Conservation (phyloP, 1,140 invertebrate species). For the Pogonomyrmex barbatus region DNA sequence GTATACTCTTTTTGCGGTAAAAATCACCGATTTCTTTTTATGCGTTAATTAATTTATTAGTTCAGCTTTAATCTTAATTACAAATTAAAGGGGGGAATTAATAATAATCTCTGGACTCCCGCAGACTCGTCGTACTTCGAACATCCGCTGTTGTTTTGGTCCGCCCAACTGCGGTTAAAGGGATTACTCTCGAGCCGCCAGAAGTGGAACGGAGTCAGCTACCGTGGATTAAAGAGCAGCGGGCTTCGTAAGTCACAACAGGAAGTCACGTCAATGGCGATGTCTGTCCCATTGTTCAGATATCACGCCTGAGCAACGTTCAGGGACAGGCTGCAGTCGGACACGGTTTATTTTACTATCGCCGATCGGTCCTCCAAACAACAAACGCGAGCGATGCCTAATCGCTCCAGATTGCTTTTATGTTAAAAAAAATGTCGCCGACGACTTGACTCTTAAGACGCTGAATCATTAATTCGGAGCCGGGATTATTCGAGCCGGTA, state of each 20-base stretch:
- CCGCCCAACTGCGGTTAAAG: constrained; percentile 6
- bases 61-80: neutral
- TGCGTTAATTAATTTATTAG: neutral
- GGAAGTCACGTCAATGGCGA: constrained; percentile 70
- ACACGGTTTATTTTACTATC: constrained; percentile 63
- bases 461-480: constrained; percentile 15
- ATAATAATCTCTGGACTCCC: neutral
- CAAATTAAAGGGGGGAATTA: neutral
- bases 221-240: constrained; percentile 59
- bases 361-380: neutral
- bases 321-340: constrained; percentile 48
- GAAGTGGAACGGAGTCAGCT: constrained; percentile 49
- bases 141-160: neutral
- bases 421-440: neutral
- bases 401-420: constrained; percentile 31
- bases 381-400: neutral
- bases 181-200: constrained; percentile 15
- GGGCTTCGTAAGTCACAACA: constrained; percentile 56
- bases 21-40: neutral
- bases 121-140: neutral
- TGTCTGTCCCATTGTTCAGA: constrained; percentile 70
- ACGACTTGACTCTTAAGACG: neutral
- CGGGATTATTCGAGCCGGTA: neutral
- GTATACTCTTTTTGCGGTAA: neutral
- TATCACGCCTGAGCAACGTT: constrained; percentile 69